Evolutionary conservation across 1,140 invertebrate genomes (phyloP), one percentile per base, ranked within the genome.

Genomic region (Aphis gossypii): DNA sequence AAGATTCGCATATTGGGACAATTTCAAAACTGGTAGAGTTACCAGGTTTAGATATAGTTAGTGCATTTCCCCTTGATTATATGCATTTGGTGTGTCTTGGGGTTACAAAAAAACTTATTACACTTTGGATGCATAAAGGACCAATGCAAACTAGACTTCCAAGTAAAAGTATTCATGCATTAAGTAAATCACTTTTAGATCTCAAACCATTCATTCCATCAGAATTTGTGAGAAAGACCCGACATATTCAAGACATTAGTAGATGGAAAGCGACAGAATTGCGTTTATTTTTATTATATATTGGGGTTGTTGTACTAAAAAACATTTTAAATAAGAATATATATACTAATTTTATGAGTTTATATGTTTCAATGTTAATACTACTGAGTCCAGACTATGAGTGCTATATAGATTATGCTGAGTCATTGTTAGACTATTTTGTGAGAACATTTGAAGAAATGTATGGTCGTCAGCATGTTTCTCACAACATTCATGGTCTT

Each of bases 251-350:
- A 82, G 76, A 82, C 76, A 82, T 82, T 20, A 5, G n/a, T 35
- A 82, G 76, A n/a, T 82, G 76, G 76, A 82, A 82, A 82, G 76
- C 76, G n/a, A 82, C 76, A 18, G n/a, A 82, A 35, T 82, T 82
- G n/a, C 30, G 76, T n/a, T n/a, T 82, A 35, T 82, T 82, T 82
- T 18, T 82, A 82, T 35, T 82, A 82, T 82, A 82, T 82, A 35
- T 38, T 35, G 76, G 76, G 11, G 30, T 35, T 35, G 30, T 82
- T 35, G n/a, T 82, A 35, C n/a, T 82, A 18, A 82, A 82, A 82
- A 14, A 82, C 4, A 82, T 82, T 35, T n/a, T 82, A n/a, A 82
- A 82, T 82, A n/a, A n/a, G 30, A 35, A 82, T 82, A 35, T 82
- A 18, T 82, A 82, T 82, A 82, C 30, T n/a, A 82, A 82, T 35